Base-by-base conservation (phyloP, 2,888 invertebrate genomes). In the Portevinia maculata region DNA sequence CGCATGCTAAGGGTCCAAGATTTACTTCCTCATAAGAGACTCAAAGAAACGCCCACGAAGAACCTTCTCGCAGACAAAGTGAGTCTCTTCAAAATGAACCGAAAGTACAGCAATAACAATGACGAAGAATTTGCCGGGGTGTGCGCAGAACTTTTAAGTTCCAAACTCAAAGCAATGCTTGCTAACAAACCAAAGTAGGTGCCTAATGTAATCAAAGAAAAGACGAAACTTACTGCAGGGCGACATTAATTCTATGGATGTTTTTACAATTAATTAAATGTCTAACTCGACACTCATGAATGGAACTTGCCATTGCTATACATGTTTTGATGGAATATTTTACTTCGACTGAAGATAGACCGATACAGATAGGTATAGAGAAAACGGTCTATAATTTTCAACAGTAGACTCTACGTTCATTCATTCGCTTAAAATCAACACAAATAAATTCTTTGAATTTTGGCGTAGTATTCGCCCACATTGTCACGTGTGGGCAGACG, bases 401-500 rank as follows among this genome's bases (percentile, higher is more conserved):
- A 76, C 60, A 30, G 24, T 19, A 73, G 65, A 55, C 75, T 62
- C 41, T 57, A 59, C 62, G 81, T 81, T 75, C 81, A 81, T 81
- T 81, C 81, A 62, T 60, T 59, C 32, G 52, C 41, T 24, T 41
- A 41, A 19, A 55, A 52, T 13, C n/a, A 44, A 67, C 5, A 55
- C 32, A 62, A 65, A 59, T 11, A 24, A 17, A 55, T 44, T 59
- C 65, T 71, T 52, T 67, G 50, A 76, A 78, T 83, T 83, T 83
- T 83, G 83, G 83, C 83, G 78, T 83, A 83, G 83, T 83, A 83
- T 83, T 83, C 83, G 83, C 83, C 83, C 76, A 83, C 83, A 71
- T 71, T 59, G 64, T 81, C 69, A 75, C 76, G 73, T 81, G 83
- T 83, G 83, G 83, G 83, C 44, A 83, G 83, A 78, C 60, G 48